Evolutionary conservation across 2,113 vertebrate genomes (phyloP), one percentile per base, ranked within the genome.

Genomic region (Phainopepla nitens): DNA sequence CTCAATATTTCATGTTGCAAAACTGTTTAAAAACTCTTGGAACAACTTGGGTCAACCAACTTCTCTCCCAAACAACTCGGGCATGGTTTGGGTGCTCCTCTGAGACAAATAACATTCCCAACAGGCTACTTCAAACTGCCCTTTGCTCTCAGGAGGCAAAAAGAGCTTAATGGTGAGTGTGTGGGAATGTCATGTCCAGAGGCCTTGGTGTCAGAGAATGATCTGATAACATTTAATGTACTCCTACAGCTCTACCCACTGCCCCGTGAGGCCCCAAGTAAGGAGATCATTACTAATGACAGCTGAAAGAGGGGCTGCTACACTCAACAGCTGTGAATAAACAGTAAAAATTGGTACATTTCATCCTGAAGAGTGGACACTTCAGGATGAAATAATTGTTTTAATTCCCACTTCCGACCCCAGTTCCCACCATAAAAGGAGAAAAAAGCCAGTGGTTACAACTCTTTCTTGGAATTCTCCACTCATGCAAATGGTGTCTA

Each of bases 341-440:
- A 82, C 13, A 78, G 18, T 35, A 24, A 54, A 39, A 87, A 81
- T 57, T 6, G 1, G 39, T 22, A n/a, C 2, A 0, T 61, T 69
- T 49, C 53, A 29, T 54, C 57, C 31, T 53, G 13, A 82, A 72
- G 13, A 84, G 19, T n/a, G 24, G 25, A 73, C 25, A 73, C 19
- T 53, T 75, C 51, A 57, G 42, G 27, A 50, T 62, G 12, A 82
- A 93, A 50, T 42, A 60, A 82, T 50, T 73, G 6, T n/a, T 57
- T 87, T 31, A 47, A 87, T 61, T 75, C 35, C 11, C 39, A 56
- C 33, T 44, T n/a, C 16, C 79, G 45, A 73, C 15, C 17, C 13
- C 0, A 0, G 9, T 45, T 70, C 23, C 39, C 36, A 33, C 28
- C 29, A 79, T 3, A 35, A 44, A 16, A 47, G 8, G 53, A 54